A percentile compares a stretch with the other conserved stretches of the same genome.
Conservation (phyloP, 2,888 invertebrate species). For the Pasiphila rectangulata region DNA sequence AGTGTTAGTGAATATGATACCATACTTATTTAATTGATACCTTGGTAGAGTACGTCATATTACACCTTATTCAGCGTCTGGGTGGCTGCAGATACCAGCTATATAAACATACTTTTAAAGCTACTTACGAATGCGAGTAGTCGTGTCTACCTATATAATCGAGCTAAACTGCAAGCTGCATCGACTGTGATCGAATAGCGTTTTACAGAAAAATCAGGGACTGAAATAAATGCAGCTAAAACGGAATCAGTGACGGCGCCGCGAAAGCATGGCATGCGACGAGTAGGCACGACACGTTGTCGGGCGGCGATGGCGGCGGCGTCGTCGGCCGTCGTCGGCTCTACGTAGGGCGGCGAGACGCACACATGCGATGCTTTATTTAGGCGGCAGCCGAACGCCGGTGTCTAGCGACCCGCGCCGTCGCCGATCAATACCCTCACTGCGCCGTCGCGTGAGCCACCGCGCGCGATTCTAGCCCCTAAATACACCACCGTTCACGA, state of each 20-base stretch:
- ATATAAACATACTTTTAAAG: too few species aligned
- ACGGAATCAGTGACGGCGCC: slow-evolving; percentile 22
- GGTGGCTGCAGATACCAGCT: too few species aligned
- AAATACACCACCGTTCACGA: slow-evolving; percentile 66
- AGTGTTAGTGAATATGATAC: too few species aligned
- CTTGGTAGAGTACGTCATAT: too few species aligned
- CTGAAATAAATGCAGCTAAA: slow-evolving; percentile 13
- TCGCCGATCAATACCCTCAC: slow-evolving; percentile 77
- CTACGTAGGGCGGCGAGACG: slow-evolving; percentile 65
- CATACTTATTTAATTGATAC: too few species aligned
- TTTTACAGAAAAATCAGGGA: too few species aligned
- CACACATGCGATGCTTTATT: slow-evolving; percentile 79
- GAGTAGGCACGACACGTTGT: slow-evolving; percentile 35
- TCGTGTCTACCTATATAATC: too few species aligned
- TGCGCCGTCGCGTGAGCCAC: slow-evolving; percentile 76
- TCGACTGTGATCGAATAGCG: too few species aligned
- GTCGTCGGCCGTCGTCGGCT: slow-evolving; percentile 40
- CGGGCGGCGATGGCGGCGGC: slow-evolving; percentile 35
- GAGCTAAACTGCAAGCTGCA: too few species aligned
- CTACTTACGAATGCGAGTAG: too few species aligned
- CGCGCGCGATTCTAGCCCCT: slow-evolving; percentile 69
- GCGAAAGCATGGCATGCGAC: slow-evolving; percentile 28
- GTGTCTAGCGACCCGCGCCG: slow-evolving; percentile 72
- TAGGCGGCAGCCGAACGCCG: slow-evolving; percentile 76
- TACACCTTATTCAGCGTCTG: too few species aligned